Evolutionary conservation across 2,113 vertebrate species (phyloP), one percentile per base, ranked within the genome.

Genomic region (Rhineura floridana): DNA sequence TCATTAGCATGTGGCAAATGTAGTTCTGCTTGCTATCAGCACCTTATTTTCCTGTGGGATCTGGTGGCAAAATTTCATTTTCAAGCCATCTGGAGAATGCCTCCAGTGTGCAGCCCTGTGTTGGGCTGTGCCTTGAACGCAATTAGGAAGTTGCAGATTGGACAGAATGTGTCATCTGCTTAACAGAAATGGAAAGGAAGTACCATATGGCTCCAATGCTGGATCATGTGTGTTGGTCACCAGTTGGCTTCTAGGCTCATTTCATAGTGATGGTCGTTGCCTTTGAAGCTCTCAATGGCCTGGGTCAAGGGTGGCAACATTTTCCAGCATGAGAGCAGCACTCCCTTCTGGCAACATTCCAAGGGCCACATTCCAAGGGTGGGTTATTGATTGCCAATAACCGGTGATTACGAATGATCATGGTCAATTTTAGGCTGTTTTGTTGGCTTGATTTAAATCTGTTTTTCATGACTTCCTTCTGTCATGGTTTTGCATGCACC

Each of bases 11-110:
- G 69, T 28, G 36, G 70, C 13, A 82, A 76, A 39, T 50, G 65
- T 21, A 17, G 9, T 73, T 42, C 4, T 72, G 1, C 87, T 91
- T 77, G 65, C 76, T 1, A 78, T 1, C 55, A 70, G 12, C 0
- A 8, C 85, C 78, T 92, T 85, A 42, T 81, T 92, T 90, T 63
- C 72, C 36, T 76, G 84, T 86, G 78, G 82, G 25, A 8, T 23
- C 2, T 6, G 48, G 89, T 59, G 13, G 55, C 33, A 48, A 82
- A 46, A 42, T 44, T 55, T 39, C 17, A 0, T 12, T 50, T 83
- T 39, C 28, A 10, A 83, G 44, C 36, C 42, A 87, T 65, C 25
- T 23, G 36, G 52, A n/a, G 39, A 82, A 73, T 7, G 21, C 44
- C 39, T 82, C 21, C 21, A 39, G 44, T 46, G 44, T 46, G 21